Base-by-base conservation (phyloP, 2,113 vertebrate species). In the Cnemophilus loriae region DNA sequence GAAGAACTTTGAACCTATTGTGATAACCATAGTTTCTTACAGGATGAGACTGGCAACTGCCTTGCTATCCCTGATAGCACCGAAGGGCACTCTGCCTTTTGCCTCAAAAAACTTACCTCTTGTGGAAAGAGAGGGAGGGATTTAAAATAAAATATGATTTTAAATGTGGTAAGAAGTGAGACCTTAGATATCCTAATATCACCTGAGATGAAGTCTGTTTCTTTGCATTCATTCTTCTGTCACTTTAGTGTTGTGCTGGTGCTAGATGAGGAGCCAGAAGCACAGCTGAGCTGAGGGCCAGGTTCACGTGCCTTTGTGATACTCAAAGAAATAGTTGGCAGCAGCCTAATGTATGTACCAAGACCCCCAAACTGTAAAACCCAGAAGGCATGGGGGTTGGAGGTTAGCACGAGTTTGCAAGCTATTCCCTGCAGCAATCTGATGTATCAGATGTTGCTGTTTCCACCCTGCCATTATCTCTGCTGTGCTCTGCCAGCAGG, bases 201-300 rank as follows among this genome's bases (percentile, higher is more conserved):
- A 69, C 23, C 9, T 53, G 46, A 93, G 46, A 35, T 1, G 3
- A 9, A 0, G 0, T n/a, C 41, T 2, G 0, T 53, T 17, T 42
- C 18, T 80, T 16, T 69, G 33, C 16, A 6, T 37, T 82, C 46
- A 37, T 60, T 71, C 26, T 65, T 50, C 16, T n/a, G 7, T 61
- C 11, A 7, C 18, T 71, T 73, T 42, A 50, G 12, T 57, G 28
- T 35, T 49, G 24, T 52, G 50, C 10, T 88, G 47, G 10, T 61
- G 32, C 56, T 53, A 24, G 26, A 57, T 33, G 46, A 74, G n/a
- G 27, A 42, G 9, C 2, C 60, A 67, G 49, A 65, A 69, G 17
- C 27, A 35, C 5, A 41, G n/a, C 50, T 81, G 81, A 89, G 27
- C 59, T 53, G 52, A 63, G 5, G 13, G 10, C 10, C 20, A 39